phyloP scores from a whole-genome alignment of 2,113 vertebrate genomes.

The Scalopus aquaticus region DNA sequence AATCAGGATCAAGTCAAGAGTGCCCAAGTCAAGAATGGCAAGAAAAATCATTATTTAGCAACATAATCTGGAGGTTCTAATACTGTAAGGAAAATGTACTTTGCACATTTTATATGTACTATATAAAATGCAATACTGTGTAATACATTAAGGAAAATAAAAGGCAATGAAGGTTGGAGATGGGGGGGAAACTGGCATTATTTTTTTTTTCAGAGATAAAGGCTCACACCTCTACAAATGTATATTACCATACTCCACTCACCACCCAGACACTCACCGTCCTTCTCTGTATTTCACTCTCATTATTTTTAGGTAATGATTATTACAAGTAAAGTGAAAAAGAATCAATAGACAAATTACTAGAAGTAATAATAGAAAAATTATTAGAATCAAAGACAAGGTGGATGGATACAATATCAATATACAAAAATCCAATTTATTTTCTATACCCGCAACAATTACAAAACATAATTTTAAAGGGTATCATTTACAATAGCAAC shows the following conservation, averaged over 20 bases:
- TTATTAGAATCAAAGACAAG: not conserved
- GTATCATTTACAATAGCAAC: not conserved
- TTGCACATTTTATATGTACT: no score
- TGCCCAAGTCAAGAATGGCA: not conserved
- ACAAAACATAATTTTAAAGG: slow-evolving; percentile 18
- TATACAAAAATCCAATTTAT: not conserved
- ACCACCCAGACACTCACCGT: no score
- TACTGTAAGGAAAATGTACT: no score
- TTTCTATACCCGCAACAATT: not conserved
- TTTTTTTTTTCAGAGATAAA: no score
- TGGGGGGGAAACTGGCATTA: not conserved
- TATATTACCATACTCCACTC: no score
- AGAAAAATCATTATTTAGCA: not conserved
- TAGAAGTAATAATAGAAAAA: not conserved
- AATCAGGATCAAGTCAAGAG: not conserved
- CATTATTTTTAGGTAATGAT: not conserved
- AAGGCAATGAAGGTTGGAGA: not conserved
- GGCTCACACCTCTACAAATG: no score
- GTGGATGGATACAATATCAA: not conserved
- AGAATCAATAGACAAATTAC: not conserved
- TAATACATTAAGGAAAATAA: not conserved
- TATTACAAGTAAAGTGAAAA: not conserved
- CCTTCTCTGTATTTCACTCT: not conserved
- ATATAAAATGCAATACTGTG: no score
- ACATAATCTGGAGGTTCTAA: not conserved